Percentiles rank a stretch among this genome's conserved stretches.
Conservation (phyloP, 92 coral and sea anemone genomes). For the Parazoanthus atlanticus region DNA sequence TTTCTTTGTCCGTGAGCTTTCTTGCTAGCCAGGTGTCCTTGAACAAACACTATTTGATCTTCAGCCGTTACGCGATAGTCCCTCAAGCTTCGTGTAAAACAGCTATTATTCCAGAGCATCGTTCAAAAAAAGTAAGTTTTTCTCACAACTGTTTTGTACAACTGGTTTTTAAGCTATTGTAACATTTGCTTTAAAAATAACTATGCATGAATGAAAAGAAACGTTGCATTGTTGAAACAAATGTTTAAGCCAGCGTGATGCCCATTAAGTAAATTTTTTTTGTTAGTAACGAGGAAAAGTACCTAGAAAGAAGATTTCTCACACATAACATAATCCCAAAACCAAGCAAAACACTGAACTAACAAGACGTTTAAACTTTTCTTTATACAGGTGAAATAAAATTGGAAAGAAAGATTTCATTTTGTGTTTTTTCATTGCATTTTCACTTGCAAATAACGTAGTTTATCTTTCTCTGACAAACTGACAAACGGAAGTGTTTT, state of each 20-base stretch:
- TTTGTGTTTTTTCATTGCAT: too few species aligned
- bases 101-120: not conserved
- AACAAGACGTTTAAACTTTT: not conserved
- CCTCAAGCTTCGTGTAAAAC: not conserved
- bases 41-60: not conserved
- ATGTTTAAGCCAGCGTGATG: not conserved
- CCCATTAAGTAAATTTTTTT: too few species aligned
- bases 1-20: not conserved
- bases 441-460: not conserved
- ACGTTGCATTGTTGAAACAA: not conserved
- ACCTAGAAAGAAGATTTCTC: not conserved
- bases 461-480: not conserved
- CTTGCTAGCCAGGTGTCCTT: not conserved
- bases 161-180: too few species aligned
- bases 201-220: not conserved
- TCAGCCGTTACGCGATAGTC: not conserved
- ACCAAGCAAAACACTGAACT: not conserved
- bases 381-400: too few species aligned
- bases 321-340: not conserved
- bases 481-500: not conserved
- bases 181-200: not conserved
- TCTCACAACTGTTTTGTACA: not conserved
- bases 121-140: not conserved
- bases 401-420: not conserved
- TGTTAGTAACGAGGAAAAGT: not conserved